phyloP scores from a whole-genome alignment of 2,797 vertebrate genomes.

The Hyperoplus lanceolatus region DNA sequence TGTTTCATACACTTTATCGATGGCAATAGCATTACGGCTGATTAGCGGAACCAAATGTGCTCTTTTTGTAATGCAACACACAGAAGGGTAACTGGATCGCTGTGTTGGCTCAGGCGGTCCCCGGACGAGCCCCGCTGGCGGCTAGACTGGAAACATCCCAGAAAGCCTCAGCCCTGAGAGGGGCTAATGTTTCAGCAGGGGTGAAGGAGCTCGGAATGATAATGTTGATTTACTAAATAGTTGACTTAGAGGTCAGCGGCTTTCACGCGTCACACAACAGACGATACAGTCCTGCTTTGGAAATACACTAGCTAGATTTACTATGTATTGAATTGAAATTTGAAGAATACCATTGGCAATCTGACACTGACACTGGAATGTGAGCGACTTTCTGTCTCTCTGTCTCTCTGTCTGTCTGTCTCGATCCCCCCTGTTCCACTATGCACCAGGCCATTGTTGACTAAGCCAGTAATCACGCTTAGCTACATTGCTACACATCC shows the following conservation, averaged over 20 bases:
- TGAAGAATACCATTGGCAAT: conserved; percentile 64
- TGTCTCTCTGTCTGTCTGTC: conserved; percentile 48
- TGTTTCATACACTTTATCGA: conserved; percentile 87
- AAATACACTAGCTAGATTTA: conserved; percentile 74
- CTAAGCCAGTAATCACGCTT: conserved; percentile 59
- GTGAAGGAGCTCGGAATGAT: conserved; percentile 85
- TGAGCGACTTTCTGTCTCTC: conserved; percentile 42
- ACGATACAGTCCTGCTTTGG: conserved; percentile 68
- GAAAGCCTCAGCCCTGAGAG: conserved; percentile 82
- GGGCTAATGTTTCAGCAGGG: conserved; percentile 85
- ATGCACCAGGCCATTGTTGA: conserved; percentile 37
- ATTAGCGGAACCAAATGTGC: conserved; percentile 88
- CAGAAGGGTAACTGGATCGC: conserved; percentile 86
- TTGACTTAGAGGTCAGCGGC: conserved; percentile 84
- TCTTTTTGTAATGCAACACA: conserved; percentile 90
- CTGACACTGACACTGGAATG: conserved; percentile 60
- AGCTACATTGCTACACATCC: conserved; percentile 45
- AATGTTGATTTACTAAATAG: conserved; percentile 86
- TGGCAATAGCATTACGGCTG: conserved; percentile 88
- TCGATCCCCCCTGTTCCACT: conserved; percentile 34
- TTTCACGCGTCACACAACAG: conserved; percentile 63
- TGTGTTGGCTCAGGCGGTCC: conserved; percentile 80
- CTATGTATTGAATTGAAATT: conserved; percentile 73
- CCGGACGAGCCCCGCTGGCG: conserved; percentile 82
- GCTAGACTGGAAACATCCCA: conserved; percentile 86